A percentile compares a stretch with the other conserved stretches of the same genome.
Conservation (phyloP, 2,113 vertebrate species). For the Percopsis transmontana region DNA sequence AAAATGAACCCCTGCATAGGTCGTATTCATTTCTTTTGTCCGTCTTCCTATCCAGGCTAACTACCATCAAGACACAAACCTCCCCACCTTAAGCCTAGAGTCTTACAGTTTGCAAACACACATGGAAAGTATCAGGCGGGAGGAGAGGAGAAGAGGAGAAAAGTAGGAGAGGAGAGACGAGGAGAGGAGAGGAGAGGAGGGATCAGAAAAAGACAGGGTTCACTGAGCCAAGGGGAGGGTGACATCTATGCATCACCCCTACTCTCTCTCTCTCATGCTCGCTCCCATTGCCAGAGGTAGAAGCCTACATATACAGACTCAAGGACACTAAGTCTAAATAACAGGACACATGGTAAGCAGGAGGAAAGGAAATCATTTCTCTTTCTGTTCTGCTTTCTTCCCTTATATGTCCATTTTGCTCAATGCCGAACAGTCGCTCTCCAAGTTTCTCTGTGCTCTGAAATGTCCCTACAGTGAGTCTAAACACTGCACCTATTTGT, state of each 20-base stretch:
- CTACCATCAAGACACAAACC: no score
- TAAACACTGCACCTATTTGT: not conserved
- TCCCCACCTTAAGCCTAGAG: no score
- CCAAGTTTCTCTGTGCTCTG: not conserved
- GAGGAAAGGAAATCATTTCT: not conserved
- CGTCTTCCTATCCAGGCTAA: no score
- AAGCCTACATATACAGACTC: constrained; percentile 32
- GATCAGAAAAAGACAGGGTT: not conserved
- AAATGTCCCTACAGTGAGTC: not conserved
- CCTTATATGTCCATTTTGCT: not conserved
- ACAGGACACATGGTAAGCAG: constrained; percentile 11
- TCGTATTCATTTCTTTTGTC: no score
- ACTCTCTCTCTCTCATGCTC: constrained; percentile 20
- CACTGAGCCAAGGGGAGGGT: not conserved
- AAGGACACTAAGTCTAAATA: constrained; percentile 43
- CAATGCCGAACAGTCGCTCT: not conserved
- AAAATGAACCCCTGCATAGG: constrained; percentile 27
- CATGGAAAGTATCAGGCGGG: no score
- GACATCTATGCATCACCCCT: constrained; percentile 2
- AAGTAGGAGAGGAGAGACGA: no score
- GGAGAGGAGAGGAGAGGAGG: not conserved
- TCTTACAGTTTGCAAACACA: no score
- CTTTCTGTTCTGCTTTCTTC: constrained; percentile 1
- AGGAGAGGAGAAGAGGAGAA: no score
- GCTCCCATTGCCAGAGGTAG: constrained; percentile 39